These are phyloP conservation scores for Zapornia atra DNA, from an alignment of 2,113 vertebrate species.

Conservation along the genomic window DNA sequence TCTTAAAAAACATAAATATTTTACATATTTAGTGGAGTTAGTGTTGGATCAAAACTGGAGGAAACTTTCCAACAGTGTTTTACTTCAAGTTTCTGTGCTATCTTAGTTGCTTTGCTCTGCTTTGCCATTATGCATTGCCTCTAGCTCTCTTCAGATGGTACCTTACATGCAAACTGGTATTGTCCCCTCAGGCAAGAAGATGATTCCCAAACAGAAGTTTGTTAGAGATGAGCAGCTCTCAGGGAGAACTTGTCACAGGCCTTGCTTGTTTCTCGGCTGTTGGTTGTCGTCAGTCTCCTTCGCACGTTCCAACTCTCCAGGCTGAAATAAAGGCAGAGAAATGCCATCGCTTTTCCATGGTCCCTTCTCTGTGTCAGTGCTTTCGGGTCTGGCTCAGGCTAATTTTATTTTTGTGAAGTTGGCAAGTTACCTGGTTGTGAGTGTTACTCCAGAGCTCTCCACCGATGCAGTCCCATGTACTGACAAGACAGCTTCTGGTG, in stretches of 20 bases:
- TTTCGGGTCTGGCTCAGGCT: not conserved
- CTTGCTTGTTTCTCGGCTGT: not conserved
- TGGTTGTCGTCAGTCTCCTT: not conserved
- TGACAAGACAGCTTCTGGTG: not conserved
- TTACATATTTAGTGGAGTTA: not conserved
- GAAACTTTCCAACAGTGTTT: not conserved
- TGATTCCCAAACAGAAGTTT: not conserved
- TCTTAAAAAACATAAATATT: not conserved
- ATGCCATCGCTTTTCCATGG: not conserved
- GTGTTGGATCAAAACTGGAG: not conserved
- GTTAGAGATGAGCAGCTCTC: not conserved
- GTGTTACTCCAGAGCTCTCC: not conserved
- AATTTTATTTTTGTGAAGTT: not conserved
- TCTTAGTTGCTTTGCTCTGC: not conserved
- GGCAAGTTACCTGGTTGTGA: not conserved
- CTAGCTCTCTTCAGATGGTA: not conserved
- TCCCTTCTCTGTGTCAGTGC: not conserved
- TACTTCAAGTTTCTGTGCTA: not conserved
- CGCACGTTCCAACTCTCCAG: rapidly evolving
- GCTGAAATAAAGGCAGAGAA: not conserved
- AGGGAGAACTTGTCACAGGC: not conserved
- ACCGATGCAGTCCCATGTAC: not conserved
- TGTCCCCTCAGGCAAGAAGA: not conserved
- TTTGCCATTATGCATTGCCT: not conserved
- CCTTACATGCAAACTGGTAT: not conserved